Percentiles rank a stretch among this genome's conserved stretches.
Evolutionary conservation across 2,888 invertebrate species (phyloP).

Genomic region (Eupithecia subfuscata): DNA sequence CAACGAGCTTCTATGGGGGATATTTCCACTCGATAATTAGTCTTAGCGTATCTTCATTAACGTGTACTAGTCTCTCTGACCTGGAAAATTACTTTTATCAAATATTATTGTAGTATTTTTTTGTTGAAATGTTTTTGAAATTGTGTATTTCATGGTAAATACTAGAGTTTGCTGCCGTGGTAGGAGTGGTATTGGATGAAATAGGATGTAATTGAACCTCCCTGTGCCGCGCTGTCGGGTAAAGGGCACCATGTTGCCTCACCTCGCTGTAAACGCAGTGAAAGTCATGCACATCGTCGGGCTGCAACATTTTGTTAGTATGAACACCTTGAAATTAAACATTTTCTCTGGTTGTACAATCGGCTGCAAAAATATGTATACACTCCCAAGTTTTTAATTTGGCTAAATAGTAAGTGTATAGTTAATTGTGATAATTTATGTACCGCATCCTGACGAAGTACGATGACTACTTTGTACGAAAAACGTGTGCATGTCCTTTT

Average conservation of each 20-base stretch:
- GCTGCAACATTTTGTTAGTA: conserved; percentile 76
- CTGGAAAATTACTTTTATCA: not conserved
- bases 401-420: too few species aligned
- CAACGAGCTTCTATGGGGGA: conserved; percentile 31
- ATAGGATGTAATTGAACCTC: conserved; percentile 18
- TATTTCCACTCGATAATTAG: conserved; percentile 44
- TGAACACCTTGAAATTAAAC: not conserved
- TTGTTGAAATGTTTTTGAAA: conserved; percentile 16
- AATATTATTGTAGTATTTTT: not conserved
- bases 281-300: conserved; percentile 70
- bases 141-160: conserved; percentile 62
- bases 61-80: conserved; percentile 6
- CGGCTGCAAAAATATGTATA: too few species aligned
- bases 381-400: too few species aligned
- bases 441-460: too few species aligned
- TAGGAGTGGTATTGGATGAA: conserved; percentile 72
- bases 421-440: too few species aligned
- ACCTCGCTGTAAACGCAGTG: conserved; percentile 62
- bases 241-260: conserved; percentile 48
- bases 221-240: conserved; percentile 1
- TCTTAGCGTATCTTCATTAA: conserved; percentile 29
- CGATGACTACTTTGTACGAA: too few species aligned
- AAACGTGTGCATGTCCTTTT: too few species aligned
- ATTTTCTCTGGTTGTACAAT: not conserved
- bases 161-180: conserved; percentile 48